Conservation (phyloP, 2,113 vertebrate genomes). For the Cavia aperea region DNA sequence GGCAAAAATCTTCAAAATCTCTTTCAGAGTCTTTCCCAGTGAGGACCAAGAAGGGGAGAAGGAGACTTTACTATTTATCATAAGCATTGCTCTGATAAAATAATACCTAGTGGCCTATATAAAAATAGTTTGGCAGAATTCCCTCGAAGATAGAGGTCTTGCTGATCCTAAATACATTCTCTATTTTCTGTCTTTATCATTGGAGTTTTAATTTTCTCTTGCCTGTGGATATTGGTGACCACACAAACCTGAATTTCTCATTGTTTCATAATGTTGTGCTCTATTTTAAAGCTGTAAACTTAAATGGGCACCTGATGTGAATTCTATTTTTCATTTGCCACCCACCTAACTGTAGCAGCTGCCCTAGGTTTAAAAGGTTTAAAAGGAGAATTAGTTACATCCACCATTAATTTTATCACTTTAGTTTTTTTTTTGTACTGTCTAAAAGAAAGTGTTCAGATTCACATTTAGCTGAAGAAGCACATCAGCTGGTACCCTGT, state of each 20-base stretch:
- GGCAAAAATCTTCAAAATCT: not conserved
- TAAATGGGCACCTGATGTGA: not conserved
- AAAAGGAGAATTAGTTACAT: slow-evolving; percentile 48
- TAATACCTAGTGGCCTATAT: not conserved
- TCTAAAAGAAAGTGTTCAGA: slow-evolving; percentile 38
- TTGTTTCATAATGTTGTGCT: not conserved
- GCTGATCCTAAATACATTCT: not conserved
- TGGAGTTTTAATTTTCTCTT: not conserved
- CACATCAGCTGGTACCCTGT: not conserved
- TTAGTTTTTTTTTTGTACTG: not conserved
- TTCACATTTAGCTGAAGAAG: slow-evolving; percentile 50
- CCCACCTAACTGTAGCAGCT: not conserved
- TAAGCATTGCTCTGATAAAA: not conserved
- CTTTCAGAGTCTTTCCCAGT: not conserved
- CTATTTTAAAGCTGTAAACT: not conserved
- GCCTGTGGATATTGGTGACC: not conserved
- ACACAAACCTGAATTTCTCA: not conserved
- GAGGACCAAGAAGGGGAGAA: not conserved
- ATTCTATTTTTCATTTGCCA: slow-evolving; percentile 14
- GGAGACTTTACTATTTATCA: not conserved
- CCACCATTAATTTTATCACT: slow-evolving; percentile 51
- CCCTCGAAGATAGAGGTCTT: not conserved
- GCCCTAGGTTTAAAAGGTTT: not conserved
- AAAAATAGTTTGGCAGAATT: not conserved
- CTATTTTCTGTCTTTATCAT: not conserved